Conservation (phyloP, 2,113 vertebrate genomes). For the Muntiacus muntjak region DNA sequence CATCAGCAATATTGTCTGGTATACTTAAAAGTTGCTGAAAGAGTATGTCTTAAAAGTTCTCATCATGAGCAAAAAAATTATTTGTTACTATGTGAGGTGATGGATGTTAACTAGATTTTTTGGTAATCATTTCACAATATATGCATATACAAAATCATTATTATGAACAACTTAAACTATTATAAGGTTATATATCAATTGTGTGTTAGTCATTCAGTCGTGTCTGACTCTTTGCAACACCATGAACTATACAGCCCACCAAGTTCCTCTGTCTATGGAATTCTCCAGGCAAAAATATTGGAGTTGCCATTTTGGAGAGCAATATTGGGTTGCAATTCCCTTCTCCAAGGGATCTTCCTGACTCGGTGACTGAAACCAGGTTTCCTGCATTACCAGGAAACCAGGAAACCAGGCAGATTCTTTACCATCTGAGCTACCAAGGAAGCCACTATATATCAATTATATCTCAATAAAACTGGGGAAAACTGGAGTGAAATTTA, state of each 20-base stretch:
- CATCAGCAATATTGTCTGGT: neutral
- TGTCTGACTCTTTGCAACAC: neutral
- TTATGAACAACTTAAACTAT: neutral
- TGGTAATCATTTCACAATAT: neutral
- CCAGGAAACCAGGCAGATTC: neutral
- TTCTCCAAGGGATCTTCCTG: neutral
- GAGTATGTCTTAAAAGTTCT: neutral
- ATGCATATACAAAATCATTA: neutral
- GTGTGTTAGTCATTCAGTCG: neutral
- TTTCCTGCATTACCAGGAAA: neutral
- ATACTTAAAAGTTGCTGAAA: neutral
- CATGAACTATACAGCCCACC: neutral
- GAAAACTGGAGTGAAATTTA: neutral
- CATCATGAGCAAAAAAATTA: neutral
- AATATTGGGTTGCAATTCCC: neutral
- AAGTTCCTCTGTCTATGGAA: neutral
- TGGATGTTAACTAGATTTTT: neutral
- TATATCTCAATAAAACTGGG: neutral
- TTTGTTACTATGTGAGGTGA: neutral
- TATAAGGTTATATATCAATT: neutral
- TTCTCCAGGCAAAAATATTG: neutral
- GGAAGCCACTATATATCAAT: neutral
- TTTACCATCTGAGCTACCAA: neutral
- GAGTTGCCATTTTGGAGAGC: neutral
- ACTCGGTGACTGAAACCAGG: rapidly evolving